Conservation (phyloP, 2,113 vertebrate genomes). For the Python bivittatus region DNA sequence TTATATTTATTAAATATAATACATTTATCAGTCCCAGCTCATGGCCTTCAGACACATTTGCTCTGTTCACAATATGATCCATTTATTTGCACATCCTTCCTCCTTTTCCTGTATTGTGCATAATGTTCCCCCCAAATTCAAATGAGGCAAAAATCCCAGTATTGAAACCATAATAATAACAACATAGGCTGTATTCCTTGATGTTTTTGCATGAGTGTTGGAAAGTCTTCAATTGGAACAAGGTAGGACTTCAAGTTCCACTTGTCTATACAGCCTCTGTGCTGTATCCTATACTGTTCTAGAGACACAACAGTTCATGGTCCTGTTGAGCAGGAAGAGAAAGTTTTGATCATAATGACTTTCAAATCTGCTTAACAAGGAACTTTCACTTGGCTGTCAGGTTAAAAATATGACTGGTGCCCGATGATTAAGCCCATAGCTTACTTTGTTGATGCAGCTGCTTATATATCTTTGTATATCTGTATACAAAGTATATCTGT, state of each 20-base stretch:
- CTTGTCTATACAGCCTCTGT: neutral
- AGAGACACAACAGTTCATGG: neutral
- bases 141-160: neutral
- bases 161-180: neutral
- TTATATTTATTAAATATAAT: neutral
- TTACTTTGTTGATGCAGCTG: neutral
- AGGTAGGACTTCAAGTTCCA: no score
- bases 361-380: neutral
- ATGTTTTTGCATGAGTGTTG: neutral
- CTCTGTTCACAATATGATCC: neutral
- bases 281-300: neutral
- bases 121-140: neutral
- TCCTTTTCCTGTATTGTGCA: neutral
- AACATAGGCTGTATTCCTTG: neutral
- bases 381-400: neutral
- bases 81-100: neutral
- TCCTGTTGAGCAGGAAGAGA: neutral
- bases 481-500: no score
- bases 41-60: neutral
- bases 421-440: neutral
- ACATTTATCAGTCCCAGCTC: neutral
- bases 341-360: neutral
- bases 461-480: no score
- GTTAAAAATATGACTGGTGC: neutral
- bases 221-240: no score